Percentiles rank a stretch among this genome's conserved stretches.
Conservation (phyloP, 2,888 invertebrate genomes). For the Ophraella communa region DNA sequence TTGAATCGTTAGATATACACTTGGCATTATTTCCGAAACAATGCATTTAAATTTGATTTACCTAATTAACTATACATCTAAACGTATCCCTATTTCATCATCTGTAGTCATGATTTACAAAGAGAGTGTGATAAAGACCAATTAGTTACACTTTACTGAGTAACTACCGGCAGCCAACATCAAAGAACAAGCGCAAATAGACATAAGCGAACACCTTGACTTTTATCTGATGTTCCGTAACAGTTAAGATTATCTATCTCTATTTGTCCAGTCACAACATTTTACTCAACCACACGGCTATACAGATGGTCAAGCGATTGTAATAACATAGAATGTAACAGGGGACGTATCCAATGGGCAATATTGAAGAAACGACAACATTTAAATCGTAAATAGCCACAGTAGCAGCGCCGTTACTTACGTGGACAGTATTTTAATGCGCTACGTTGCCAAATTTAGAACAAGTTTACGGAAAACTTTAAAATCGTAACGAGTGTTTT, state of each 20-base stretch:
- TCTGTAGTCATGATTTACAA: neutral
- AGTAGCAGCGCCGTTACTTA: conserved; percentile 16
- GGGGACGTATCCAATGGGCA: conserved; percentile 3
- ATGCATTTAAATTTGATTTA: too few species aligned
- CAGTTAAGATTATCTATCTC: conserved; percentile 22
- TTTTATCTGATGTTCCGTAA: conserved; percentile 22
- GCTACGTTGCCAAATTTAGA: conserved; percentile 13
- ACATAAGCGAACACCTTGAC: conserved; percentile 13
- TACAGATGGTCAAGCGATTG: conserved; percentile 21
- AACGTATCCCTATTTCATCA: neutral
- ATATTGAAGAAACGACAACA: conserved; percentile 1
- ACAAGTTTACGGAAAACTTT: neutral
- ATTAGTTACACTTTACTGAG: neutral
- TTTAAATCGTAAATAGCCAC: conserved; percentile 17
- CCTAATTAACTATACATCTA: neutral
- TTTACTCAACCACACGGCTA: conserved; percentile 4
- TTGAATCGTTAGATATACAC: too few species aligned
- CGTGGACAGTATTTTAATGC: conserved; percentile 8
- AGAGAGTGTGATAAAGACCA: neutral
- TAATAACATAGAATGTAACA: conserved; percentile 7
- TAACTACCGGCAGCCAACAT: neutral
- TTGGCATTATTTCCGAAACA: too few species aligned
- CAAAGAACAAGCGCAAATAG: neutral
- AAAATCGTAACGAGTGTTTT: neutral
- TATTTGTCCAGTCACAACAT: conserved; percentile 26